A percentile compares a stretch with the other conserved stretches of the same genome.
These are phyloP conservation scores for Mormyrus iriodes DNA, from an alignment of 2,113 vertebrate species.

Conservation along the genomic window DNA sequence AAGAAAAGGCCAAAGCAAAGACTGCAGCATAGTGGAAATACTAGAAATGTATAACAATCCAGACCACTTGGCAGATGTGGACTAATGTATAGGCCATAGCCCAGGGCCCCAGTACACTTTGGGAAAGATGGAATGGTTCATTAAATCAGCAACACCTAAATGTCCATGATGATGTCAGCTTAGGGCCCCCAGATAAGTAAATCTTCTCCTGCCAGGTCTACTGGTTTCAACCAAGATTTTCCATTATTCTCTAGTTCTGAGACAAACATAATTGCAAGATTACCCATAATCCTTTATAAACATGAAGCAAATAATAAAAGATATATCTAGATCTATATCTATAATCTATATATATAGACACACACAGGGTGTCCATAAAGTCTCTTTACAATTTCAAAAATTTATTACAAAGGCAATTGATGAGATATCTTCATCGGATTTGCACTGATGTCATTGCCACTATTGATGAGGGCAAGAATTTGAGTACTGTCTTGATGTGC, in stretches of 20 bases:
- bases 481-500: too few species aligned
- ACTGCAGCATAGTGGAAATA: neutral
- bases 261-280: neutral
- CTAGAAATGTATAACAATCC: neutral
- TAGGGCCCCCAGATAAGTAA: neutral
- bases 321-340: too few species aligned
- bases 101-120: neutral
- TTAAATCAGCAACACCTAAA: neutral
- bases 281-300: neutral
- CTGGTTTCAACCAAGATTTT: neutral
- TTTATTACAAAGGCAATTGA: too few species aligned
- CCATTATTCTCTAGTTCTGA: neutral
- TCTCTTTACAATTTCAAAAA: too few species aligned
- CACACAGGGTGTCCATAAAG: too few species aligned
- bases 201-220: neutral
- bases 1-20: neutral
- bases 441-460: too few species aligned
- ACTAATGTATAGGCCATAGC: neutral
- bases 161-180: neutral
- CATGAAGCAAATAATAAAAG: neutral
- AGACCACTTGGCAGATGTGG: neutral
- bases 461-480: too few species aligned
- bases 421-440: too few species aligned
- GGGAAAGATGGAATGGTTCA: neutral
- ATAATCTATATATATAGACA: too few species aligned